Base-by-base conservation (phyloP, 2,797 vertebrate genomes). In the Spatula versicolor region DNA sequence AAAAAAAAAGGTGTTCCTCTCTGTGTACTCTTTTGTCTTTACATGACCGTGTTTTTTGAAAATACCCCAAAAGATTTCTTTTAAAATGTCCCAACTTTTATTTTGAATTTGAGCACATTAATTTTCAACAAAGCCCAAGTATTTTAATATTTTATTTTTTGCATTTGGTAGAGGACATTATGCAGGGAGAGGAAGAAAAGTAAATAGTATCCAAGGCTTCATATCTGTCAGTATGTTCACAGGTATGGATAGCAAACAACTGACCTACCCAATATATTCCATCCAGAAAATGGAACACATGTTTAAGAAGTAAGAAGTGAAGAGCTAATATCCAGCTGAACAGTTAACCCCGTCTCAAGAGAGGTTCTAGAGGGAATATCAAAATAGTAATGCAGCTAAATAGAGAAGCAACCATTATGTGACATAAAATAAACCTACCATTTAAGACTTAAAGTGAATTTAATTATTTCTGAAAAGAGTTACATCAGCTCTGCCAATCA, bases 31-130 rank as follows among this genome's bases (percentile, higher is more conserved):
- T 23, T 45, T 30, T 10, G 21, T 33, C 8, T 39, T 28, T 17
- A 55, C 3, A 6, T n/a, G 41, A 52, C 13, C 0, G 0, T 48
- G 5, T 11, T 41, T 64, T 58, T 64, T 54, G 13, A 55, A 64
- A n/a, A 59, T 10, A 25, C 13, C 6, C 17, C 7, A 30, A 16
- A 86, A 50, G 35, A 50, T 16, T 16, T 55, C 10, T 54, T 69
- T 69, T 31, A 54, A 86, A 59, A 8, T 7, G 17, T 59, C 54
- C 18, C 31, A 52, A 16, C 8, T 63, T 12, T 81, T 55, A 37
- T 39, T 71, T 85, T 89, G 19, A 46, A 59, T 50, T 60, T 66
- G 45, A 46, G 73, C 6, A 55, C 3, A 35, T 17, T 5, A 31
- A 23, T 20, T 52, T 58, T 22, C 55, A 84, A 35, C 23, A 63